Conservation (phyloP, 2,113 vertebrate species). For the Megaleporinus macrocephalus region DNA sequence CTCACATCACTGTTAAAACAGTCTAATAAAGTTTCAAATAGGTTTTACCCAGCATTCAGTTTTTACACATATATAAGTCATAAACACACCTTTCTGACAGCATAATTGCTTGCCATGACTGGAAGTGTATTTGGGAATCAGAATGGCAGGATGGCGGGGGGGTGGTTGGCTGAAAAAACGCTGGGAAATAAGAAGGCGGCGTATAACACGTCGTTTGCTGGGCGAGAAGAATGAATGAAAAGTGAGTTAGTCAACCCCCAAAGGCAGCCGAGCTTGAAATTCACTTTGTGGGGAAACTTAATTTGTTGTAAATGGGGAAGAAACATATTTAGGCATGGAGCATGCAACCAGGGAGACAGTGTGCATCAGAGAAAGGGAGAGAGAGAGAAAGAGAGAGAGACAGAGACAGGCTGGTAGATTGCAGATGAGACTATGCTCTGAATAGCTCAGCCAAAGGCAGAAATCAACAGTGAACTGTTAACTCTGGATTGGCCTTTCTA, state of each 20-base stretch:
- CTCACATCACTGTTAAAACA: conserved; percentile 75
- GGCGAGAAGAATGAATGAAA: conserved; percentile 89
- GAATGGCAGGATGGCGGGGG: conserved; percentile 57
- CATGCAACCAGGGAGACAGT: conserved; percentile 49
- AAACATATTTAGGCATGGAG: conserved; percentile 91
- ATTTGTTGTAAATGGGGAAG: conserved; percentile 98
- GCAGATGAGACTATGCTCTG: conserved; percentile 74
- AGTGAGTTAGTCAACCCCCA: conserved; percentile 89
- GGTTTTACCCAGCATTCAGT: conserved; percentile 83
- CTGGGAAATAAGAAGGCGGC: conserved; percentile 67
- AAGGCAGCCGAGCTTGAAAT: conserved; percentile 96
- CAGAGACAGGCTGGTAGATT: conserved; percentile 59
- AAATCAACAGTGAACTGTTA: conserved; percentile 73
- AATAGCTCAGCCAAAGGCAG: conserved; percentile 73
- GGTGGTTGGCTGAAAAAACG: conserved; percentile 74
- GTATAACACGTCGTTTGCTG: conserved; percentile 93
- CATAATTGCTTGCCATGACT: conserved; percentile 93
- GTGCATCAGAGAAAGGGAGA: conserved; percentile 44
- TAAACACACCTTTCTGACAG: conserved; percentile 93
- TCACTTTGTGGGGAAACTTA: conserved; percentile 95
- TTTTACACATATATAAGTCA: conserved; percentile 88
- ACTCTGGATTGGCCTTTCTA: conserved; percentile 71
- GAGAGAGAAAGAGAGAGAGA: conserved; percentile 22
- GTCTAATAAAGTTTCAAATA: conserved; percentile 72
- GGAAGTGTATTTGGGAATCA: conserved; percentile 81